Percentiles rank a stretch among this genome's conserved stretches.
Evolutionary conservation across 2,113 vertebrate species (phyloP).

Genomic region (Urocynchramus pylzowi): DNA sequence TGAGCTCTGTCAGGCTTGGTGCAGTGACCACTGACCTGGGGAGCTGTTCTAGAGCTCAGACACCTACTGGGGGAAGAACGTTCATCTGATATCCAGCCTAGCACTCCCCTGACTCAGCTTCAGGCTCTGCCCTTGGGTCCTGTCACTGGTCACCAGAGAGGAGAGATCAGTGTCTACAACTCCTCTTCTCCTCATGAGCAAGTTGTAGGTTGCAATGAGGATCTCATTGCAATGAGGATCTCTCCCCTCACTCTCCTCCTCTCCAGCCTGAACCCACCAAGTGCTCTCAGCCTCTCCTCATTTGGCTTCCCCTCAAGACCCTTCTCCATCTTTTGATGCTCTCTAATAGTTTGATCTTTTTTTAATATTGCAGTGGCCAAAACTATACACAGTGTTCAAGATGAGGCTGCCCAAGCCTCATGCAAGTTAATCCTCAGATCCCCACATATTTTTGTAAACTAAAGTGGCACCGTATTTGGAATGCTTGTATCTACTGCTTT

Average conservation of each 20-base stretch:
- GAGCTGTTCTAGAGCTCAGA: background rate
- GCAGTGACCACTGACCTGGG: background rate
- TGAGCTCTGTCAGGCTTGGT: background rate
- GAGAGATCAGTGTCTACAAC: background rate
- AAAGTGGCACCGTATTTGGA: background rate
- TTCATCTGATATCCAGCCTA: background rate
- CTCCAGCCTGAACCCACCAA: background rate
- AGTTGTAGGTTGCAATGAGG: background rate
- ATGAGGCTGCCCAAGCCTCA: background rate
- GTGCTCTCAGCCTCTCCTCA: background rate
- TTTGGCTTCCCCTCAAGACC: background rate
- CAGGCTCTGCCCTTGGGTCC: rapidly evolving
- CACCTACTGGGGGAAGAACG: background rate
- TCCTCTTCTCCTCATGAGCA: background rate
- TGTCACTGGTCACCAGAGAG: background rate
- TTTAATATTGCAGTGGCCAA: background rate
- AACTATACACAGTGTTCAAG: background rate
- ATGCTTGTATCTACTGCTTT: background rate
- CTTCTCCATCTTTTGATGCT: background rate
- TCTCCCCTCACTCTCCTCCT: background rate
- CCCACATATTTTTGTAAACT: background rate
- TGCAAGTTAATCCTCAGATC: background rate
- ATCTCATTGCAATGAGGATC: too few species aligned
- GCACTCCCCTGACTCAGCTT: background rate
- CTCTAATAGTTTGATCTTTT: background rate